Percentiles rank a stretch among this genome's conserved stretches.
phyloP scores from a whole-genome alignment of 2,888 invertebrate species.

The Thalpophila matura region DNA sequence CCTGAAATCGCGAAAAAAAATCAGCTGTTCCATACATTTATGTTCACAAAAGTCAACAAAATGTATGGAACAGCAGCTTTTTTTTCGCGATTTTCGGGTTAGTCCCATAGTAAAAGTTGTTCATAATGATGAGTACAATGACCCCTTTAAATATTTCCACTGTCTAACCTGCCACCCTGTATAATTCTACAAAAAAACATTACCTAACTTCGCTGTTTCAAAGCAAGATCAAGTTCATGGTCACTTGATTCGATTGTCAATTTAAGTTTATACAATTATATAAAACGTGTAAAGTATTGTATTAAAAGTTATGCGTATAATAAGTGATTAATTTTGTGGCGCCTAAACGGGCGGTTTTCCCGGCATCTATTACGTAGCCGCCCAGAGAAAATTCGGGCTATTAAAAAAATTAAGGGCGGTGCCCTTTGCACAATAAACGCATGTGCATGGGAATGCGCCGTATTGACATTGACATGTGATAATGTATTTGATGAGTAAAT shows the following conservation, averaged over 20 bases:
- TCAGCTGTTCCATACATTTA: too few relatives aligned
- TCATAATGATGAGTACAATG: too few relatives aligned
- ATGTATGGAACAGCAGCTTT: too few relatives aligned
- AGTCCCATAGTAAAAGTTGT: too few relatives aligned
- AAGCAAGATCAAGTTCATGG: constrained; percentile 25
- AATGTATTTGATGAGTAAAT: constrained; percentile 63
- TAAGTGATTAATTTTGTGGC: constrained; percentile 45
- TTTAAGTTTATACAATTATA: constrained; percentile 25
- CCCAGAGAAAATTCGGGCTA: constrained; percentile 14
- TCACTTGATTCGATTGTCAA: constrained; percentile 28
- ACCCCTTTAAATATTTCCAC: too few relatives aligned
- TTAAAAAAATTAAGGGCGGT: background rate
- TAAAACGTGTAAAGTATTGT: constrained; percentile 17
- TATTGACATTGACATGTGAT: constrained; percentile 53
- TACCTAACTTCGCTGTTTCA: constrained; percentile 14
- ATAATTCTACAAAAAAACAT: background rate
- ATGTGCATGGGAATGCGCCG: constrained; percentile 38
- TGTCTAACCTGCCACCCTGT: too few relatives aligned
- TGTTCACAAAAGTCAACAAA: too few relatives aligned
- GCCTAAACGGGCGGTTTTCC: constrained; percentile 41
- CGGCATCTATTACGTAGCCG: background rate
- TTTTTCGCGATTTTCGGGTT: too few relatives aligned
- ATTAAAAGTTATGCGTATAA: too few relatives aligned
- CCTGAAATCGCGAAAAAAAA: too few relatives aligned
- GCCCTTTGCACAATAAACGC: constrained; percentile 26